Base-by-base conservation (phyloP, 2,113 vertebrate species). In the Alces alces region DNA sequence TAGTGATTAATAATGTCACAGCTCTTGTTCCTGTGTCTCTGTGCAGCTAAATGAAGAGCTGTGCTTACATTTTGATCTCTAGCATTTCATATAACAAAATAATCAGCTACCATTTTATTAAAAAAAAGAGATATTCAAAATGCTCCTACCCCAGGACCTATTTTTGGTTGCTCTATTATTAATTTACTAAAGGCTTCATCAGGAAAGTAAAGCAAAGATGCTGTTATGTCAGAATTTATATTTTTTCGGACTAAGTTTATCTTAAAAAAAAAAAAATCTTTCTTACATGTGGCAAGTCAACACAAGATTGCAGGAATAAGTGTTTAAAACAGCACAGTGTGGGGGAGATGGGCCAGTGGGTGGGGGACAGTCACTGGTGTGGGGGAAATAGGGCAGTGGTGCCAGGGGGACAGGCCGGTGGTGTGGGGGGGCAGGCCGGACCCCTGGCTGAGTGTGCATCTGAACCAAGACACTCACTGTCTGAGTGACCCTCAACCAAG, bases 1-100 rank as follows among this genome's bases (percentile, higher is more conserved):
- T 84, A 97, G 98, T 96, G 98, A 97, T 98, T 98, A 98, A 97
- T 98, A 98, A 97, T 98, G 98, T 97, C 98, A 96, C 97, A 96
- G 97, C 98, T 98, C 98, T 98, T 97, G 95, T 96, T 92, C 90
- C 23, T 61, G 96, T 84, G 96, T 96, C 97, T 98, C n/a, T 52
- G 88, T 82, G 92, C 97, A 96, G n/a, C 97, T 97, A 87, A 94
- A 36, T 61, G 94, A 85, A 95, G 95, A 98, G 60, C 39, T 87
- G 91, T 10, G 0, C 98, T 98, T 95, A 91, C 12, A 5, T 92
- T 98, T 96, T 50, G 79, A 55, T 86, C 93, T 57, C 45, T 39
- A 97, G 95, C 0, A 0, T 96, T 94, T 96, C 96, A 80, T 86
- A 45, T 52, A 91, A 93, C 96, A 97, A 97, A 98, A 93, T 93